A percentile compares a stretch with the other conserved stretches of the same genome.
phyloP scores from a whole-genome alignment of 2,888 invertebrate species.

The Phymatocera aterrima region DNA sequence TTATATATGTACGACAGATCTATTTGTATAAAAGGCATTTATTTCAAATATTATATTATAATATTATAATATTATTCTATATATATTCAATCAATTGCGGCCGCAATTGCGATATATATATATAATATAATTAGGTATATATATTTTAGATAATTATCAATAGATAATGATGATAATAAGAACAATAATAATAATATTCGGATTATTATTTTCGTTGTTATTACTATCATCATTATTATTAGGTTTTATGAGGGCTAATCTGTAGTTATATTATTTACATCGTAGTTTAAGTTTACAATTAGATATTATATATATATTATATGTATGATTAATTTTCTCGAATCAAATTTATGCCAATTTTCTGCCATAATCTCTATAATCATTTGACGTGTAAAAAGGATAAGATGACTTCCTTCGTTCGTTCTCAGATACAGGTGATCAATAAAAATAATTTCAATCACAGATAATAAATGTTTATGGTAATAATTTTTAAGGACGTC shows the following conservation, averaged over 20 bases:
- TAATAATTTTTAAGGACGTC: too few species aligned
- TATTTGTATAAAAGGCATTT: slow-evolving; percentile 67
- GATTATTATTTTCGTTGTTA: too few species aligned
- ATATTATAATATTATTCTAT: slow-evolving; percentile 50
- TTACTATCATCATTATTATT: too few species aligned
- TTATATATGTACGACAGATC: slow-evolving; percentile 63
- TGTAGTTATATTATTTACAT: slow-evolving; percentile 11
- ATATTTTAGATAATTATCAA: slow-evolving; percentile 42
- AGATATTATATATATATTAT: too few species aligned
- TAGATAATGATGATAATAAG: slow-evolving; percentile 18
- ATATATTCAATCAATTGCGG: slow-evolving; percentile 52
- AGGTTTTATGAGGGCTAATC: background rate
- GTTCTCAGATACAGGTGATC: slow-evolving; percentile 2
- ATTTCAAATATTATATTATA: slow-evolving; percentile 55
- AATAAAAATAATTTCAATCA: too few species aligned
- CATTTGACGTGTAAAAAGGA: slow-evolving; percentile 13
- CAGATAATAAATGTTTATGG: too few species aligned
- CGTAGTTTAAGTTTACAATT: background rate
- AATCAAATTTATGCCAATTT: background rate
- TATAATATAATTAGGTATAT: slow-evolving; percentile 37
- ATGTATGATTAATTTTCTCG: background rate
- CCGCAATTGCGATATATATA: slow-evolving; percentile 33
- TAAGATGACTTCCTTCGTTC: too few species aligned
- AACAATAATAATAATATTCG: too few species aligned
- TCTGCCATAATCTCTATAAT: background rate